Evolutionary conservation across 2,113 vertebrate species (phyloP).

Genomic region (Oreotrochilus melanogaster): DNA sequence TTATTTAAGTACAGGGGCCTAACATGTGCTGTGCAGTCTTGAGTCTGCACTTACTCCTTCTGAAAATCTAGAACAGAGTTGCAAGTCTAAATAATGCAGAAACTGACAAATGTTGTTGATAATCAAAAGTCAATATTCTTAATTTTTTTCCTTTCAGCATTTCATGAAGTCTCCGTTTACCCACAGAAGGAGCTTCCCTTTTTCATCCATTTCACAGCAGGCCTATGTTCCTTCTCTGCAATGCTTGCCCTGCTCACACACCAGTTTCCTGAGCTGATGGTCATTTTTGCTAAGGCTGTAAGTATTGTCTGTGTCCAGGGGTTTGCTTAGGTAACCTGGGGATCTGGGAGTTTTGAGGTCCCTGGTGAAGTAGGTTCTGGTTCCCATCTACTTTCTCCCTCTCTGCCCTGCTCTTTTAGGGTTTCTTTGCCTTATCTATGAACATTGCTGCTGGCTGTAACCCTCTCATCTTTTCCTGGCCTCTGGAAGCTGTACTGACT

Average conservation of each 20-base stretch:
- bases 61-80: background rate
- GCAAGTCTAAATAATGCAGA: background rate
- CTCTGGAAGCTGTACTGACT: background rate
- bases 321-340: constrained; percentile 19
- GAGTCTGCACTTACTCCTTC: background rate
- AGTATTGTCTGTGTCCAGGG: constrained; percentile 69
- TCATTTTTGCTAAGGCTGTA: constrained; percentile 95
- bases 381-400: background rate
- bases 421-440: background rate
- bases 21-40: background rate
- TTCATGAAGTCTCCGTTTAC: constrained; percentile 98
- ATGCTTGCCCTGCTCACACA: constrained; percentile 98
- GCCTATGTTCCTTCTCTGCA: constrained; percentile 96
- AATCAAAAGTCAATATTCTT: background rate
- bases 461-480: background rate
- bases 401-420: background rate
- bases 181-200: constrained; percentile 99
- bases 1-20: background rate
- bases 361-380: background rate
- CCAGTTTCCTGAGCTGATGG: constrained; percentile 98
- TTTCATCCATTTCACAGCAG: constrained; percentile 99
- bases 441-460: background rate
- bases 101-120: background rate
- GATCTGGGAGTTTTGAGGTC: background rate
- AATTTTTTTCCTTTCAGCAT: constrained; percentile 81